Percentiles rank a stretch among this genome's conserved stretches.
phyloP scores from a whole-genome alignment of 2,888 invertebrate species.

The Eupithecia pulchellata region DNA sequence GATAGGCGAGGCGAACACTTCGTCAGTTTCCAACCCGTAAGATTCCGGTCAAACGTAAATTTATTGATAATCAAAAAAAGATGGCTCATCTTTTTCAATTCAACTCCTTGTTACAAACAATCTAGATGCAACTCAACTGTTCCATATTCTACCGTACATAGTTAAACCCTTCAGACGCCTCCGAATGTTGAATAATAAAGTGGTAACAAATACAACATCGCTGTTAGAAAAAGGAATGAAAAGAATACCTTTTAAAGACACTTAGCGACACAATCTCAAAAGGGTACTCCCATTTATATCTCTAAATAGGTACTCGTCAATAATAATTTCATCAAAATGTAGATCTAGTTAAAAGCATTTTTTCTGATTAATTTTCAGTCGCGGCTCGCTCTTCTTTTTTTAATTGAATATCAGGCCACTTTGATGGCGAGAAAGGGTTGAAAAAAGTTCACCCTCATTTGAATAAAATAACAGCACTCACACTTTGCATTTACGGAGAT shows the following conservation, averaged over 20 bases:
- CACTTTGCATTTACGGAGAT: constrained; percentile 86
- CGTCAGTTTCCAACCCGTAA: too few species aligned
- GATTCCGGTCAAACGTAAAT: too few species aligned
- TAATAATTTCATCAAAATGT: constrained; percentile 86
- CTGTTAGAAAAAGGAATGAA: constrained; percentile 22
- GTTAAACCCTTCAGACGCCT: too few species aligned
- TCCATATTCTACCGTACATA: too few species aligned
- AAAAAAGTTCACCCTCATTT: constrained; percentile 84
- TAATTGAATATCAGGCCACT: constrained; percentile 86
- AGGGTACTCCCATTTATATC: constrained; percentile 71
- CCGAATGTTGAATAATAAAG: background rate
- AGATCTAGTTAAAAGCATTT: constrained; percentile 86
- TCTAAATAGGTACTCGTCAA: constrained; percentile 73
- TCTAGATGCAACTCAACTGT: background rate
- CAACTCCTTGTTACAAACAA: background rate
- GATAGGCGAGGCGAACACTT: too few species aligned
- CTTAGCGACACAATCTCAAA: constrained; percentile 72
- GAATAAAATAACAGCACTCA: constrained; percentile 86
- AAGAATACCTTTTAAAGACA: constrained; percentile 41
- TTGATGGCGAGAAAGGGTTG: constrained; percentile 84
- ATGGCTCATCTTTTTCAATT: background rate
- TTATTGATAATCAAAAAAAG: too few species aligned
- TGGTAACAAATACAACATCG: constrained; percentile 12
- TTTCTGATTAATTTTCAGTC: constrained; percentile 86
- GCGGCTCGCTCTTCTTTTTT: constrained; percentile 82